Evolutionary conservation across 2,797 vertebrate species (phyloP), one percentile per base, ranked within the genome.

Genomic region (Notolepis coatsorum): DNA sequence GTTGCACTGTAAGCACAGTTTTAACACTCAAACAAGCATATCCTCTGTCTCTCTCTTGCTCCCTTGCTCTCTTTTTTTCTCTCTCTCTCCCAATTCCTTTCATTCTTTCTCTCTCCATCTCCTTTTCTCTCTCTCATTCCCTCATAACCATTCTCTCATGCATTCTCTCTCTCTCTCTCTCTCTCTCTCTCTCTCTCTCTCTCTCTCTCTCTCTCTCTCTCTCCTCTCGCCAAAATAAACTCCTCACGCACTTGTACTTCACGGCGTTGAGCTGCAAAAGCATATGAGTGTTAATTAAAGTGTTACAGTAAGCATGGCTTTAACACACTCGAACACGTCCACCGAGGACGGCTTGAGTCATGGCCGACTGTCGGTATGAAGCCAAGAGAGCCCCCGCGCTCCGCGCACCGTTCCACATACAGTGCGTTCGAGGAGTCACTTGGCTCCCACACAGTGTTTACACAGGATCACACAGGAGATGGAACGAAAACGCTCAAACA

Each of bases 171-270:
- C n/a, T n/a, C n/a, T n/a, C n/a, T 20, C 18, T 9, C 31, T 9
- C 30, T 7, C 31, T 7, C 51, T 39, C 51, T 28, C 47, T 28
- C 8, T 28, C 7, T 5, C 30, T 17, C 24, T 30, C n/a, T 9
- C 47, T 49, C 15, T 31, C 47, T 31, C 27, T 15, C 46, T 17
- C 46, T 7, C n/a, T 17, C 13, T 8, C 33, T 21, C 10, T n/a
- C 31, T n/a, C 18, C 41, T 52, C 27, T 17, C 17, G 24, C 43
- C 31, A 8, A 58, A 30, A 58, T 55, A 55, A 72, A 60, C 49
- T 33, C 25, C 51, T 30, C 13, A 0, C 48, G 39, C 24, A 37
- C 45, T 45, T 48, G 38, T 6, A 27, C 39, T 42, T 48, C 24
- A 10, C 3, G 1, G 17, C 7, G 17, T 24, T 5, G 10, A 45